These are phyloP conservation scores for Acanthoscelides obtectus DNA, from an alignment of 2,888 invertebrate species.

Conservation along the genomic window DNA sequence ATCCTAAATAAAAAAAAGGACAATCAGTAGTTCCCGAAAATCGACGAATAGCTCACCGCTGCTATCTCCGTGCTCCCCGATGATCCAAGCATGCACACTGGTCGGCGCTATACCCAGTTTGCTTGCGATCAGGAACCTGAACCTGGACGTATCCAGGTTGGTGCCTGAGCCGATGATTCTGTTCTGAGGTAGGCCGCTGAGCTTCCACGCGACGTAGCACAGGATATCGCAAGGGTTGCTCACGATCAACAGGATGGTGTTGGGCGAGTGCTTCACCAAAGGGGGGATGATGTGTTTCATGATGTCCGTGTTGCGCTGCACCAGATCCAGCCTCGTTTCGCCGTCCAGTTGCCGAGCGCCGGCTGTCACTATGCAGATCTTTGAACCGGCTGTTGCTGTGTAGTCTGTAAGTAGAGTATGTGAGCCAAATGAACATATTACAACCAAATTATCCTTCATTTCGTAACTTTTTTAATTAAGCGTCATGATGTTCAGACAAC, in stretches of 20 bases:
- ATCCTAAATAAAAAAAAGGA: too few species aligned
- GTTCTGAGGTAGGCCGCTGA: slow-evolving; percentile 83
- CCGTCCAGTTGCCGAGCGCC: slow-evolving; percentile 90
- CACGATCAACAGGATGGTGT: slow-evolving; percentile 80
- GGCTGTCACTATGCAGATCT: slow-evolving; percentile 84
- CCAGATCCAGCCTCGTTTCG: slow-evolving; percentile 79
- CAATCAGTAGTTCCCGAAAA: too few species aligned
- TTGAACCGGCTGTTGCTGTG: slow-evolving; percentile 70
- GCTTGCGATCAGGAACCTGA: slow-evolving; percentile 83
- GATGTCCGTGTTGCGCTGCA: slow-evolving; percentile 87
- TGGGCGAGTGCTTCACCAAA: slow-evolving; percentile 77
- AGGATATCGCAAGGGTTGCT: slow-evolving; percentile 91
- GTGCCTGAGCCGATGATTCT: slow-evolving; percentile 89
- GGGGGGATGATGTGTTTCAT: slow-evolving; percentile 81
- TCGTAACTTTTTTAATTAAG: too few species aligned
- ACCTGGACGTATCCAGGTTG: slow-evolving; percentile 87
- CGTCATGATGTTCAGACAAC: too few species aligned
- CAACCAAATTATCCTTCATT: too few species aligned
- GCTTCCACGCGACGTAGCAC: slow-evolving; percentile 92
- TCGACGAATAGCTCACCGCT: slow-evolving; percentile 43
- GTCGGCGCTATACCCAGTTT: slow-evolving; percentile 75
- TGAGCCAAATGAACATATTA: neutral
- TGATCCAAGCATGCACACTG: slow-evolving; percentile 88
- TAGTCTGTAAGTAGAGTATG: slow-evolving; percentile 55
- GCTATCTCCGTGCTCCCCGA: slow-evolving; percentile 88